A percentile compares a stretch with the other conserved stretches of the same genome.
Conservation (phyloP, 2,888 invertebrate species). For the Drosophila imparisetae region DNA sequence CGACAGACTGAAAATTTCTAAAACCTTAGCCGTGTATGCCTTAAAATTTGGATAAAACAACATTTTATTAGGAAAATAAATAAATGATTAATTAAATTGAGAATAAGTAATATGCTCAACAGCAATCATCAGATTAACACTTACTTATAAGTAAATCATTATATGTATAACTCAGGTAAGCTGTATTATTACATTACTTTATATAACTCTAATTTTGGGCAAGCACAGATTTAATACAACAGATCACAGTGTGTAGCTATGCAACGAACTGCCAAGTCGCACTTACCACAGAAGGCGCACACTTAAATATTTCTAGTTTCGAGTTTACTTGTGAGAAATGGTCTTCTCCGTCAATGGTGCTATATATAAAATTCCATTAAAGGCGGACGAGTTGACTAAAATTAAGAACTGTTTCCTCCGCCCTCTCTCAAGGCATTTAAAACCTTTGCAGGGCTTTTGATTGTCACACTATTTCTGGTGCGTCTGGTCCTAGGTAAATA, state of each 20-base stretch:
- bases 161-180: too few species aligned
- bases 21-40: accelerated
- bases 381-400: conserved; percentile 6
- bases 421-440: conserved; percentile 16
- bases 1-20: too few species aligned
- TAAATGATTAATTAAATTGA: too few species aligned
- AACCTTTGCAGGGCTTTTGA: conserved; percentile 49
- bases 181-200: too few species aligned
- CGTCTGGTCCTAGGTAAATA: conserved; percentile 17
- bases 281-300: not conserved
- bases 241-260: not conserved
- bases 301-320: not conserved
- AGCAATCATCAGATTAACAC: too few species aligned
- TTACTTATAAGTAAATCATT: too few species aligned
- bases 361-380: conserved; percentile 1
- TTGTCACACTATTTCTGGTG: conserved; percentile 57
- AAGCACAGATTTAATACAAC: not conserved
- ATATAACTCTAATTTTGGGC: too few species aligned
- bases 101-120: too few species aligned
- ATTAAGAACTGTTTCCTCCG: conserved; percentile 34
- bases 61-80: too few species aligned
- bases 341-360: not conserved
- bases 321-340: not conserved
- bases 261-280: not conserved
- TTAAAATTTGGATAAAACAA: too few species aligned